Conservation (phyloP, 2,888 invertebrate species). For the Yponomeuta sedellus region DNA sequence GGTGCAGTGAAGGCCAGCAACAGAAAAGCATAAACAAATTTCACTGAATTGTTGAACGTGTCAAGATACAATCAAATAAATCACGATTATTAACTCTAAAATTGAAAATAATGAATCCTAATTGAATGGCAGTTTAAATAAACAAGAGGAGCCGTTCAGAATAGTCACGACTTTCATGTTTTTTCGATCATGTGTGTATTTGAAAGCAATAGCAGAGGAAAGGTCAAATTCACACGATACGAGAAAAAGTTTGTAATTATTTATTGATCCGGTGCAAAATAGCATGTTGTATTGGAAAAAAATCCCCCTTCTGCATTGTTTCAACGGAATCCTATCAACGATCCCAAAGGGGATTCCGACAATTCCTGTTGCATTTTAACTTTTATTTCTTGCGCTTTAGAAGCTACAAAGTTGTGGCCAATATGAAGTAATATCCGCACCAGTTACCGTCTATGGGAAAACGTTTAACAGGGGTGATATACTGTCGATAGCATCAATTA, state of each 20-base stretch:
- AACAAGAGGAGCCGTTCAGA: conserved; percentile 20
- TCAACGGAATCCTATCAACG: conserved; percentile 32
- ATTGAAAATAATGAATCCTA: conserved; percentile 65
- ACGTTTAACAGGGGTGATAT: conserved; percentile 63
- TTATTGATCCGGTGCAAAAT: conserved; percentile 62
- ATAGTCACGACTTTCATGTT: conserved; percentile 18
- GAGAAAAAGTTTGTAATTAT: conserved; percentile 44
- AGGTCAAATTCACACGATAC: conserved; percentile 58
- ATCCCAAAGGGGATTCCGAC: background rate
- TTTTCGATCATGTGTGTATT: conserved; percentile 15
- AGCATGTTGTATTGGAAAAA: conserved; percentile 34
- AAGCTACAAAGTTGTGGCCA: conserved; percentile 10
- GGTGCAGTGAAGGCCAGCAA: background rate
- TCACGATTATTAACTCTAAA: conserved; percentile 41
- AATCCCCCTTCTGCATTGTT: conserved; percentile 45
- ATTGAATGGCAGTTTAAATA: conserved; percentile 42
- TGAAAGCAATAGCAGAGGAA: conserved; percentile 27
- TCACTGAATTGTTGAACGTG: conserved; percentile 65
- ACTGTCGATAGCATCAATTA: conserved; percentile 57
- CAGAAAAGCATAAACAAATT: background rate
- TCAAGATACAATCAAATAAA: conserved; percentile 71
- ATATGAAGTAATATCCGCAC: conserved; percentile 19
- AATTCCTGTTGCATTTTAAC: background rate
- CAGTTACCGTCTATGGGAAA: conserved; percentile 50
- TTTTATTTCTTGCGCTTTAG: background rate